A percentile compares a stretch with the other conserved stretches of the same genome.
Evolutionary conservation across 2,797 vertebrate genomes (phyloP).

Genomic region (Pitangus sulphuratus): DNA sequence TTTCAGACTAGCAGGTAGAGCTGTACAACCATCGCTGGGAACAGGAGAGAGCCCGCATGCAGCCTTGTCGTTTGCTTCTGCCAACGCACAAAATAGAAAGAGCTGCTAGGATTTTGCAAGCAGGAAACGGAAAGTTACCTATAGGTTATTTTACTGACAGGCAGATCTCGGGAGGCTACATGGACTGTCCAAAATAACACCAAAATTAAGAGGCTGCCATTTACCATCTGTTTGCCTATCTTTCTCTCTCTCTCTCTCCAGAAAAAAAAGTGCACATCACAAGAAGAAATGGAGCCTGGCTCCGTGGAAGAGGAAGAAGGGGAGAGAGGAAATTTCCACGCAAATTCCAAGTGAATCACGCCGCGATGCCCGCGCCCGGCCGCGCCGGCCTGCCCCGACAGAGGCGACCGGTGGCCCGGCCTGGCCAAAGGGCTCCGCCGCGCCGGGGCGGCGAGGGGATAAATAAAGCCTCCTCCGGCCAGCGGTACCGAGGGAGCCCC

Average conservation of each 20-base stretch:
- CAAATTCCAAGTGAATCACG: slow-evolving; percentile 50
- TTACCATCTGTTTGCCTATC: slow-evolving; percentile 51
- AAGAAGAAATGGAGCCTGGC: slow-evolving; percentile 55
- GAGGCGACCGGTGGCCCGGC: neutral
- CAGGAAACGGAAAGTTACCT: neutral
- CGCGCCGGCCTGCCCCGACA: neutral
- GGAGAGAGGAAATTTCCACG: slow-evolving; percentile 66
- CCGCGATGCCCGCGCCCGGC: neutral
- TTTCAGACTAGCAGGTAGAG: neutral
- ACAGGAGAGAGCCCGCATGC: neutral
- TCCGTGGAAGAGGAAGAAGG: slow-evolving; percentile 1
- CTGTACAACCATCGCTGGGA: neutral
- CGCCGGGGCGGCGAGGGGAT: neutral
- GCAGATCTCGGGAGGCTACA: slow-evolving; percentile 15
- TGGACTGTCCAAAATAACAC: slow-evolving; percentile 15
- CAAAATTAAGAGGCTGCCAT: slow-evolving; percentile 34
- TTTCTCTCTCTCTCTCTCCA: neutral
- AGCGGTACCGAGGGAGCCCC: neutral
- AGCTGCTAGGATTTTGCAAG: neutral
- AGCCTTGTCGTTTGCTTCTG: neutral
- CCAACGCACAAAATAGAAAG: slow-evolving; percentile 1
- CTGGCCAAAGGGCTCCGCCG: neutral
- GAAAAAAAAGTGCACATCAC: slow-evolving; percentile 6
- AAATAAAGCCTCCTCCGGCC: neutral
- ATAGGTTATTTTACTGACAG: neutral